phyloP scores from a whole-genome alignment of 2,888 invertebrate species.

The Myathropa florea region DNA sequence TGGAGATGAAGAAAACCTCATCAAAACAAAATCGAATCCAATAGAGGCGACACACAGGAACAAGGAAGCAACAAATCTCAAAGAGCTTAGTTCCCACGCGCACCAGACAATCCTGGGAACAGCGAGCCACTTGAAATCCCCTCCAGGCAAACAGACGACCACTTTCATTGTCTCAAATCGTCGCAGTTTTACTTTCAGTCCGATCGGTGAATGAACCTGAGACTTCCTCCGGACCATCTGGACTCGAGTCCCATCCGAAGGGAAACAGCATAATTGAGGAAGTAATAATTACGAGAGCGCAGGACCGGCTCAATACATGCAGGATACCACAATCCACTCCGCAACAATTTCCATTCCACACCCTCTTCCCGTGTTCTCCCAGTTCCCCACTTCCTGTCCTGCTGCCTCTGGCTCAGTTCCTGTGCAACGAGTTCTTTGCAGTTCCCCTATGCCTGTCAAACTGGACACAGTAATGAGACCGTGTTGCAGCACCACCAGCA shows the following conservation, averaged over 20 bases:
- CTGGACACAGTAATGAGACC: slow-evolving; percentile 56
- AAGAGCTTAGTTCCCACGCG: background rate
- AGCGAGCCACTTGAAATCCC: background rate
- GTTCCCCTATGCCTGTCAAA: background rate
- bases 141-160: background rate
- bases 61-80: no score
- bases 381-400: slow-evolving; percentile 3
- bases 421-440: slow-evolving; percentile 41
- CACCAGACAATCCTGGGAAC: background rate
- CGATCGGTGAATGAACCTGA: slow-evolving; percentile 4
- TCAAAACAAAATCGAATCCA: no score
- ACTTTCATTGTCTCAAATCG: background rate
- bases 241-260: slow-evolving; percentile 35
- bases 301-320: slow-evolving; percentile 45
- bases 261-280: slow-evolving; percentile 78
- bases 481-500: slow-evolving; percentile 14
- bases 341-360: slow-evolving; percentile 51
- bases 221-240: slow-evolving; percentile 47
- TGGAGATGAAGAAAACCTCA: no score
- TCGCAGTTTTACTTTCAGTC: slow-evolving; percentile 10
- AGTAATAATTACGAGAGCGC: slow-evolving; percentile 77
- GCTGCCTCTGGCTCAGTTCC: background rate
- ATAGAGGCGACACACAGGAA: no score
- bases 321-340: slow-evolving; percentile 49
- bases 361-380: background rate